These are phyloP conservation scores for Temnopleurus reevesii DNA, from an alignment of 53 echinoderm and acorn worm species.

Conservation along the genomic window DNA sequence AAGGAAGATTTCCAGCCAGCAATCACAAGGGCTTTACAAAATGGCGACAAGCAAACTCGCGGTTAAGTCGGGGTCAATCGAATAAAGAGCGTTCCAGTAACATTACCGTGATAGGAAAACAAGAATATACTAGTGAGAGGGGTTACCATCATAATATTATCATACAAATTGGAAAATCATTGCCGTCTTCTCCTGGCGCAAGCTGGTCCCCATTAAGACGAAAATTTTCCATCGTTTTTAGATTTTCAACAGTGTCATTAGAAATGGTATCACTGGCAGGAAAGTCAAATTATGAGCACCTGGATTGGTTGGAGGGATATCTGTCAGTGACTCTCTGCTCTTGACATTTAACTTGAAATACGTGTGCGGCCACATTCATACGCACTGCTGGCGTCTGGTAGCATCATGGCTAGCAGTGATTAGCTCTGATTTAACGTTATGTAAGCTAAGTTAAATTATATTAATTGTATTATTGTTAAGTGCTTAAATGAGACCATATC, in stretches of 20 bases:
- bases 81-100: slow-evolving; percentile 14
- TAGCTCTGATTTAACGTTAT: no score
- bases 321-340: slow-evolving; percentile 52
- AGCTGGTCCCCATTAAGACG: slow-evolving; percentile 27
- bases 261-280: slow-evolving; percentile 38
- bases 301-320: slow-evolving; percentile 16
- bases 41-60: slow-evolving; percentile 33
- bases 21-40: slow-evolving; percentile 49
- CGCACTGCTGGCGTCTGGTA: neutral
- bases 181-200: slow-evolving; percentile 30
- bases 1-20: neutral
- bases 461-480: no score
- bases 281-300: slow-evolving; percentile 59
- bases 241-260: slow-evolving; percentile 59
- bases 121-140: neutral
- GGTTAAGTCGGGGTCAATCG: slow-evolving; percentile 48
- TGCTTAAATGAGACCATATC: no score
- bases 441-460: no score
- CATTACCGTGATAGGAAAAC: slow-evolving; percentile 8
- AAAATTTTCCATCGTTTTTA: slow-evolving; percentile 14
- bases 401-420: no score
- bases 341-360: slow-evolving; percentile 57
- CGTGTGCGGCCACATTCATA: slow-evolving; percentile 15
- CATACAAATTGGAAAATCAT: slow-evolving; percentile 35
- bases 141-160: slow-evolving; percentile 47